Base-by-base conservation (phyloP, 2,888 invertebrate species). In the Meteorus colon region DNA sequence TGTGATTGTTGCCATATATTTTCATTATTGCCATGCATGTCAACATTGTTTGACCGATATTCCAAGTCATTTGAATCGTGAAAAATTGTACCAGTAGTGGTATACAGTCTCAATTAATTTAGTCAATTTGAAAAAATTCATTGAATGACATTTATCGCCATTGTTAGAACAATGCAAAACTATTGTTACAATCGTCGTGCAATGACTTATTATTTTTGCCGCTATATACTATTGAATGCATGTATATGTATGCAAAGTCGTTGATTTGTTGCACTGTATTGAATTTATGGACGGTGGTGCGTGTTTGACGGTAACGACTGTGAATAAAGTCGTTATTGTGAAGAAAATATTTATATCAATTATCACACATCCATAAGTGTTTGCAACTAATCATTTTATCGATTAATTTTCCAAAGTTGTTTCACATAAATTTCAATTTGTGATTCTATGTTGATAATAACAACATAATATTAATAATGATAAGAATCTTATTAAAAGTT, bases 91-190 rank as follows among this genome's bases (percentile, higher is more conserved):
- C 19, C 24, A 8, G 24, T 19, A 55, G 8, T 24, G 6, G 24
- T 8, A 24, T 55, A 55, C 4, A n/a, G 24, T 24, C 24, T 24
- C 6, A 41, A 41, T 41, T 12, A 5, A 41, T 41, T 41, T 55
- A 6, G 55, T 24, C 55, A 8, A 48, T 48, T 48, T 4, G 4
- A 4, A 55, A 5, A 55, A 19, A n/a, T 19, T 48, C 19, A 19
- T 72, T 73, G 76, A 74, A 77, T 81, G 84, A 82, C 83, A 81
- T 84, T 85, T 83, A 85, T 80, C 80, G 77, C 77, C 76, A 74
- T 66, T 81, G 83, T 24, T 82, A 82, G 82, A 85, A 83, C 83
- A 83, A 84, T 84, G 81, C 74, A 79, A 78, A 85, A 80, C 84
- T 80, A 82, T 82, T 81, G 78, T 66, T 67, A 68, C 76, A 79